Evolutionary conservation across 2,113 vertebrate genomes (phyloP), one percentile per base, ranked within the genome.

Genomic region (Antechinus stuartii): DNA sequence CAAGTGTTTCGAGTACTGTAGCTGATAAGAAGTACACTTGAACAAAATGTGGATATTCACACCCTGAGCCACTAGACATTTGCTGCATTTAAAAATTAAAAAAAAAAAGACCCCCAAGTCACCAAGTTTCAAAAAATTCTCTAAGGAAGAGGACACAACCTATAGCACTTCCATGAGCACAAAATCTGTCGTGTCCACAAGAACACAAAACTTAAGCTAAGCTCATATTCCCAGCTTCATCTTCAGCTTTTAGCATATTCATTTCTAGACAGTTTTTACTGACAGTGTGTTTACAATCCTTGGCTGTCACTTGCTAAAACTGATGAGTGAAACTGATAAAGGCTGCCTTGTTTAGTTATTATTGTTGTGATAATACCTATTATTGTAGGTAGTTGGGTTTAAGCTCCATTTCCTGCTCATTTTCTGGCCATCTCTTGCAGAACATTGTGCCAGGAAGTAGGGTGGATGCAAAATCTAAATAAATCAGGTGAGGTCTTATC

Each of bases 1-100:
- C 97, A 97, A 99, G 98, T 98, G 98, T 98, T 98, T 98, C 96
- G 98, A 98, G 98, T 95, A 96, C 98, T 98, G 97, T 96, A 97
- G 93, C 97, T 53, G 98, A 98, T 98, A 98, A 98, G 98, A 97
- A 97, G 97, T 93, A 96, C 91, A 97, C 98, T 98, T 96, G 96
- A 98, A 96, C 97, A 98, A 98, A 96, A 94, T 94, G 97, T 97
- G 97, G 97, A 98, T 98, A 98, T 98, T 98, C 98, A 98, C 97
- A 98, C 98, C 97, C 97, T 52, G 93, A 98, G 97, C 0, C 96
- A 99, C 98, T 98, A 98, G 98, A 98, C 96, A 97, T 92, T 98
- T 96, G 91, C 97, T 98, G 97, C 97, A 98, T 95, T 97, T 97
- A 97, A 94, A 96, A 93, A 91, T 90, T n/a, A 89, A 89, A 92